phyloP scores from a whole-genome alignment of 2,113 vertebrate species.

The Hippopotamus amphibius region DNA sequence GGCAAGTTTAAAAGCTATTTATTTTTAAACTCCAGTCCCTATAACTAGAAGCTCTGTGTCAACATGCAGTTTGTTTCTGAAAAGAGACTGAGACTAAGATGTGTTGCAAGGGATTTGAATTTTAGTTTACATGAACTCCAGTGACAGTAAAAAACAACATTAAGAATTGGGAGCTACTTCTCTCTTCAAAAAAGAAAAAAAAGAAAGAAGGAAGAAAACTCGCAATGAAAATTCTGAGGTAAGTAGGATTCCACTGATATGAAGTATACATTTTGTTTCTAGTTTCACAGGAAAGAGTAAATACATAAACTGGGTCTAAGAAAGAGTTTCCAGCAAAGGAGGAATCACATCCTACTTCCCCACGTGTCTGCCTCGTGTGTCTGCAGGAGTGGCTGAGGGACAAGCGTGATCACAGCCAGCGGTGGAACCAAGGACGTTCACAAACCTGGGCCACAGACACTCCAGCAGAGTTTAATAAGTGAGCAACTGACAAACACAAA shows the following conservation, averaged over 20 bases:
- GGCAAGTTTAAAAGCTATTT: conserved; percentile 2
- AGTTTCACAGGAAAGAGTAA: background rate
- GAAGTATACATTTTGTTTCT: background rate
- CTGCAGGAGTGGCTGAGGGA: background rate
- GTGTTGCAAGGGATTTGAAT: conserved; percentile 38
- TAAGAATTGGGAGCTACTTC: background rate
- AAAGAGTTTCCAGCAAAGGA: background rate
- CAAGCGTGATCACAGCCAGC: background rate
- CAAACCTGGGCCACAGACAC: background rate
- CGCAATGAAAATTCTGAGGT: background rate
- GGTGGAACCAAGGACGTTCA: background rate
- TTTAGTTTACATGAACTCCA: background rate
- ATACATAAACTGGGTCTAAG: background rate
- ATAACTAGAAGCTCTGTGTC: conserved; percentile 7
- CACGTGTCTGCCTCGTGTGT: fast-evolving
- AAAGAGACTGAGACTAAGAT: conserved; percentile 30
- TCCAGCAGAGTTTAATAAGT: background rate
- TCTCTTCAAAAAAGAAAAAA: background rate
- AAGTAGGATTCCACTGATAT: background rate
- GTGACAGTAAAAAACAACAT: background rate
- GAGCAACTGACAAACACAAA: background rate
- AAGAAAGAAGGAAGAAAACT: background rate
- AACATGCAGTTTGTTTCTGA: conserved; percentile 35
- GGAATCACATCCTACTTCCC: background rate
- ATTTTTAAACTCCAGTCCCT: conserved; percentile 25